Percentiles rank a stretch among this genome's conserved stretches.
These are phyloP conservation scores for Zalophus californianus DNA, from an alignment of 2,797 vertebrate genomes.

Conservation along the genomic window DNA sequence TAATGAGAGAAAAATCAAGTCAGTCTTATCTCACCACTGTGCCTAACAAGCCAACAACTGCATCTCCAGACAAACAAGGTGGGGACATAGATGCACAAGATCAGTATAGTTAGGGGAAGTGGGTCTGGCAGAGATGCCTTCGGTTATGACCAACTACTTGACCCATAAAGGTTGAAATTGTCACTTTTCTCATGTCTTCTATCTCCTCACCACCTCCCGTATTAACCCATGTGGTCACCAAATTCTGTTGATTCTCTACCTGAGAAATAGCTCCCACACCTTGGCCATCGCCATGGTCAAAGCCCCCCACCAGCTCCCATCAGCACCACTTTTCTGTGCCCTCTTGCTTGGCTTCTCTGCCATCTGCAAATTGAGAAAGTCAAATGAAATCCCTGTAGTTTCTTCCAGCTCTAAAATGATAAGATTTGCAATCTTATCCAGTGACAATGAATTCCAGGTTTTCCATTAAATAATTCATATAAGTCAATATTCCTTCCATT, in stretches of 20 bases:
- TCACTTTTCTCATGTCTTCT: neutral
- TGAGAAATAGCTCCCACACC: neutral
- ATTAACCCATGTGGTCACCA: neutral
- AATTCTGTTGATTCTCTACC: neutral
- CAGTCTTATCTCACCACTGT: neutral
- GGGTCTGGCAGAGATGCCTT: neutral
- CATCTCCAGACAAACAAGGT: neutral
- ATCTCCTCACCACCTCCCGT: neutral
- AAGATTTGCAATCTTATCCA: neutral
- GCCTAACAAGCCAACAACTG: neutral
- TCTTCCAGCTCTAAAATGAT: neutral
- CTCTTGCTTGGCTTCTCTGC: neutral
- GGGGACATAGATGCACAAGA: neutral
- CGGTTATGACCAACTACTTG: neutral
- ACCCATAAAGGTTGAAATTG: neutral
- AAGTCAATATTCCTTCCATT: neutral
- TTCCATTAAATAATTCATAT: neutral
- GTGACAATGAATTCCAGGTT: conserved; percentile 33
- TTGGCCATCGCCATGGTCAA: neutral
- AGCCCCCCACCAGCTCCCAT: neutral
- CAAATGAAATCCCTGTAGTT: neutral
- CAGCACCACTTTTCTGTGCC: neutral
- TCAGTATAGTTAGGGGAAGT: neutral
- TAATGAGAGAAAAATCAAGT: neutral
- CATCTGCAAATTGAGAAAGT: neutral